Conservation (phyloP, 2,888 invertebrate species). For the Trachelus iudaicus region DNA sequence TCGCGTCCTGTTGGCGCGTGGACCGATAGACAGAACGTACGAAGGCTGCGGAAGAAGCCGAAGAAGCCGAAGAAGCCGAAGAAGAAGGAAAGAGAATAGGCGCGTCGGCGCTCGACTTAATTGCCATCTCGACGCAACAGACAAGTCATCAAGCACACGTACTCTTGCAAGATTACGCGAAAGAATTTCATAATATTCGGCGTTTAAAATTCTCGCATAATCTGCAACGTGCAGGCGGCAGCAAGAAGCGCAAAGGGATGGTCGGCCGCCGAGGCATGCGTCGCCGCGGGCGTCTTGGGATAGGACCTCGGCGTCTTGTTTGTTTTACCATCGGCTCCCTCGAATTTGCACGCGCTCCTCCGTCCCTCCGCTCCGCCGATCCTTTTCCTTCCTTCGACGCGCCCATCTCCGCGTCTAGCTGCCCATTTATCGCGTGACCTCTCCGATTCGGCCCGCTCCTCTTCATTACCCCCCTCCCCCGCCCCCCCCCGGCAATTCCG, state of each 20-base stretch:
- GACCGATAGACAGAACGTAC: too few relatives aligned
- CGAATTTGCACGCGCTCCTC: neutral
- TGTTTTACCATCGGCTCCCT: conserved; percentile 48
- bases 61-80: too few relatives aligned
- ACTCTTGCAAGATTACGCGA: conserved; percentile 40
- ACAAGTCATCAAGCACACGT: too few relatives aligned
- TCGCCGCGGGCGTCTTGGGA: conserved; percentile 57
- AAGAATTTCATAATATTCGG: conserved; percentile 59
- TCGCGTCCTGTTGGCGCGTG: too few relatives aligned
- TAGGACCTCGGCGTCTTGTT: conserved; percentile 57
- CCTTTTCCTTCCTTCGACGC: neutral
- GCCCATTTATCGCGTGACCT: too few relatives aligned
- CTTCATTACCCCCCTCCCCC: too few relatives aligned
- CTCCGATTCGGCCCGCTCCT: too few relatives aligned
- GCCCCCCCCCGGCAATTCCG: too few relatives aligned
- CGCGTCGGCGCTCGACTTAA: too few relatives aligned
- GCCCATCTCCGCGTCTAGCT: conserved; percentile 23
- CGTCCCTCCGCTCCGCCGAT: conserved; percentile 1
- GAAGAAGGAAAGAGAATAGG: too few relatives aligned
- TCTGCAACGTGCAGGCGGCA: conserved; percentile 26
- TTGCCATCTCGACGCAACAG: too few relatives aligned
- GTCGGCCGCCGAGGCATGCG: conserved; percentile 46
- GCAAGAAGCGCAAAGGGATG: conserved; percentile 26
- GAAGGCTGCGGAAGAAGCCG: too few relatives aligned
- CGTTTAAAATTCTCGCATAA: conserved; percentile 59